Percentiles rank a stretch among this genome's conserved stretches.
phyloP scores from a whole-genome alignment of 1,140 invertebrate species.

The Drosophila tropicalis region DNA sequence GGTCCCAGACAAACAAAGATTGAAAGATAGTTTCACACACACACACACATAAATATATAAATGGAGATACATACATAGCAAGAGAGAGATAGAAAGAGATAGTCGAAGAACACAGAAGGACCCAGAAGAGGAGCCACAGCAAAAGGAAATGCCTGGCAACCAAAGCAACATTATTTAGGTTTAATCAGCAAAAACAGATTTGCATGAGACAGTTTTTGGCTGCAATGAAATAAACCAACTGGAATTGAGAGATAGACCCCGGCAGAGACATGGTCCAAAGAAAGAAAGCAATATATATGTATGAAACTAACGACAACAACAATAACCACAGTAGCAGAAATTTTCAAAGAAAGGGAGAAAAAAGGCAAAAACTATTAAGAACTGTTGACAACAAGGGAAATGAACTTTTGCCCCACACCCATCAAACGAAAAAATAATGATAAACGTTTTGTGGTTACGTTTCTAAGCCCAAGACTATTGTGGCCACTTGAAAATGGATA shows the following conservation, averaged over 20 bases:
- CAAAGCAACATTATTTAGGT: slow-evolving; percentile 76
- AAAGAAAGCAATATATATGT: slow-evolving; percentile 6
- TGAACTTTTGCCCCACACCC: slow-evolving; percentile 63
- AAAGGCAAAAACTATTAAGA: slow-evolving; percentile 70
- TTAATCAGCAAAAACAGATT: slow-evolving; percentile 79
- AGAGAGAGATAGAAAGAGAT: slow-evolving; percentile 16
- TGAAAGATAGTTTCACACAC: slow-evolving; percentile 19
- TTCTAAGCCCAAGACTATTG: neutral
- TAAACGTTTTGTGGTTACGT: slow-evolving; percentile 43
- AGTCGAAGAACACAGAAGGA: slow-evolving; percentile 7
- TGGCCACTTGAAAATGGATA: neutral
- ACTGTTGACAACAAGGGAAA: slow-evolving; percentile 74
- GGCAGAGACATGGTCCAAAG: slow-evolving; percentile 67
- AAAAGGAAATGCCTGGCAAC: slow-evolving; percentile 55
- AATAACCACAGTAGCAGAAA: too few relatives aligned
- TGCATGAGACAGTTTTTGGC: slow-evolving; percentile 67
- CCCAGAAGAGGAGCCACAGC: slow-evolving; percentile 40
- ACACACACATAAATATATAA: neutral
- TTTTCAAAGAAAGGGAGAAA: slow-evolving; percentile 18
- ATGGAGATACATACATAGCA: slow-evolving; percentile 32
- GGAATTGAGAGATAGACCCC: slow-evolving; percentile 66
- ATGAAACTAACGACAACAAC: neutral
- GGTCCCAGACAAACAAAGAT: slow-evolving; percentile 35
- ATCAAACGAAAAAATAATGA: slow-evolving; percentile 49
- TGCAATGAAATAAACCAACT: slow-evolving; percentile 76